Conservation (phyloP, 2,113 vertebrate genomes). For the Mormoops blainvillei region DNA sequence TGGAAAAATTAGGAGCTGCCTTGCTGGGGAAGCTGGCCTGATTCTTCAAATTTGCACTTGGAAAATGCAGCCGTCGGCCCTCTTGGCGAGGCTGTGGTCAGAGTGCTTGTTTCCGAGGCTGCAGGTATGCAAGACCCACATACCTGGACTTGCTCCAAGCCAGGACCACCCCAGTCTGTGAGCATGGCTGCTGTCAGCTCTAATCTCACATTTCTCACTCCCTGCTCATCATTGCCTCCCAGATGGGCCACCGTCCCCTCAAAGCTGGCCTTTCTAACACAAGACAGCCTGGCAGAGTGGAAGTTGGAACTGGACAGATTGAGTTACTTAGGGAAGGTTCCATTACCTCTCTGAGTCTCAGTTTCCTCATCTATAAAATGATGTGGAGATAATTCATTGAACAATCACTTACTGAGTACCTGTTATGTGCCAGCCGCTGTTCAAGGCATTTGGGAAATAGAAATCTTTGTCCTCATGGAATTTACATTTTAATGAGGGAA, state of each 20-base stretch:
- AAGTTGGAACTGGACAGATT: not conserved
- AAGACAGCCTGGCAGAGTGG: not conserved
- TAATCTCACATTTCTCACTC: not conserved
- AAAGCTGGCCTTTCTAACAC: not conserved
- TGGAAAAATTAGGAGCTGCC: constrained; percentile 58
- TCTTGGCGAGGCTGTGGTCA: constrained; percentile 30
- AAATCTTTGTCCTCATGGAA: constrained; percentile 7
- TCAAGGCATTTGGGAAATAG: not conserved
- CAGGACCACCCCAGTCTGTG: not conserved
- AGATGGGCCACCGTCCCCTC: not conserved
- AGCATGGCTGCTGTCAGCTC: not conserved
- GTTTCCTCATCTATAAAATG: not conserved
- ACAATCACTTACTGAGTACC: not conserved
- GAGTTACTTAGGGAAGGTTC: not conserved
- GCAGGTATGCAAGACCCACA: not conserved
- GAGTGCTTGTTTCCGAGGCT: not conserved
- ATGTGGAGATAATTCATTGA: not conserved
- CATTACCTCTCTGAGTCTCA: not conserved
- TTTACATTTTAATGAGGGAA: constrained; percentile 8
- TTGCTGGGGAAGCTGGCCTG: constrained; percentile 19
- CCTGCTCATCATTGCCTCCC: not conserved
- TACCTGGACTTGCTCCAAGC: not conserved
- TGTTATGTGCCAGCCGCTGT: not conserved
- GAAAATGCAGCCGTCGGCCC: constrained; percentile 18
- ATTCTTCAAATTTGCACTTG: constrained; percentile 29